Conservation (phyloP, 2,113 vertebrate species). For the Baryphthengus martii region DNA sequence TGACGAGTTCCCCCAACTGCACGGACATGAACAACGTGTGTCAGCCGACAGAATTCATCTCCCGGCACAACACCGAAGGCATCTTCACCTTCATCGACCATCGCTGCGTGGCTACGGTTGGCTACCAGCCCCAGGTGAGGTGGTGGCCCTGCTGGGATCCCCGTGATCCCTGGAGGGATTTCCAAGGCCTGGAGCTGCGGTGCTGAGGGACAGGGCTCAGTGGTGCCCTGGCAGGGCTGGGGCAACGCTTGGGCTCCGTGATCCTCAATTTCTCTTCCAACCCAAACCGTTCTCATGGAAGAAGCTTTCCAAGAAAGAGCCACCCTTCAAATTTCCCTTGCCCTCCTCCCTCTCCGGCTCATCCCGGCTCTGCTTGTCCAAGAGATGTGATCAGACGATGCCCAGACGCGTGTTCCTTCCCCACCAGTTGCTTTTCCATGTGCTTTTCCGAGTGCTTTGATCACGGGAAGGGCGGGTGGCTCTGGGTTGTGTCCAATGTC, state of each 20-base stretch:
- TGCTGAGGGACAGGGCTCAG: no score
- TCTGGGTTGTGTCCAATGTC: constrained; percentile 19
- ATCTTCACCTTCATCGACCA: constrained; percentile 95
- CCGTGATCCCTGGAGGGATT: no score
- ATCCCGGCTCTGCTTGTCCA: not conserved
- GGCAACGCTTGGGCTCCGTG: no score
- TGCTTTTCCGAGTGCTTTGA: not conserved
- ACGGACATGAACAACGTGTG: constrained; percentile 83
- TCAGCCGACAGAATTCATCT: constrained; percentile 94
- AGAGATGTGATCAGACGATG: not conserved
- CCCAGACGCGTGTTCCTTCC: not conserved
- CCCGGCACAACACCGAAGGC: constrained; percentile 89
- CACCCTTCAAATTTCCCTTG: not conserved
- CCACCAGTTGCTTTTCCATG: not conserved
- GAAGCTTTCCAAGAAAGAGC: not conserved
- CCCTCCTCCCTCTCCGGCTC: not conserved
- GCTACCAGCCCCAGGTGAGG: constrained; percentile 93
- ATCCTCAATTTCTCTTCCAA: no score
- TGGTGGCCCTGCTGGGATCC: no score
- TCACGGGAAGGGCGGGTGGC: not conserved
- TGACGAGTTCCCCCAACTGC: constrained; percentile 91
- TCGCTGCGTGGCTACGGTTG: constrained; percentile 87
- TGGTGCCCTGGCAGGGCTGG: no score
- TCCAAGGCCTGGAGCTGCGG: no score
- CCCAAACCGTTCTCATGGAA: no score